phyloP scores from a whole-genome alignment of 2,888 invertebrate species.

The Ormyrus labotus region DNA sequence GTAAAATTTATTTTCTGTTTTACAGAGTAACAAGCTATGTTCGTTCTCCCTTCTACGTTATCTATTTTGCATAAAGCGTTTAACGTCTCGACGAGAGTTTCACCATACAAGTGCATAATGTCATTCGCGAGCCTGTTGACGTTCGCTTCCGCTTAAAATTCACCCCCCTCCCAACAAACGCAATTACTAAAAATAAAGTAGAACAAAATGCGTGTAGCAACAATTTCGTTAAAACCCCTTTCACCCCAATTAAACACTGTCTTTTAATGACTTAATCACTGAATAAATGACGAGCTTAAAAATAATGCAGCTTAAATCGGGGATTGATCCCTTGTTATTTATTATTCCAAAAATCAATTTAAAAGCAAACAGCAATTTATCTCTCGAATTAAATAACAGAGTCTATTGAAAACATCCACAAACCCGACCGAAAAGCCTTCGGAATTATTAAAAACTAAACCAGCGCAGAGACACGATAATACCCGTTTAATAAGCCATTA shows the following conservation, averaged over 20 bases:
- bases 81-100: constrained; percentile 27
- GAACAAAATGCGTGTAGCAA: too few species aligned
- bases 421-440: neutral
- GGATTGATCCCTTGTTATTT: too few species aligned
- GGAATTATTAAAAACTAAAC: neutral
- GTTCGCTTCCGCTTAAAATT: constrained; percentile 12
- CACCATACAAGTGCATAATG: constrained; percentile 11
- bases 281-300: too few species aligned
- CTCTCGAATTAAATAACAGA: too few species aligned
- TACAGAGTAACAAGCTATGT: neutral
- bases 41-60: neutral
- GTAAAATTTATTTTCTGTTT: neutral
- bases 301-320: too few species aligned
- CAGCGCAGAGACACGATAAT: neutral
- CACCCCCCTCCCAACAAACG: neutral
- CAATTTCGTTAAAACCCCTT: too few species aligned
- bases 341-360: too few species aligned
- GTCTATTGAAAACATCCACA: too few species aligned
- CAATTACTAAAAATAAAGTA: too few species aligned
- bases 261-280: too few species aligned
- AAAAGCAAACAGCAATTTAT: too few species aligned
- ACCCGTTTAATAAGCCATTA: neutral
- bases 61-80: constrained; percentile 28
- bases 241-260: too few species aligned
- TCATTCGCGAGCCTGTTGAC: constrained; percentile 2